These are phyloP conservation scores for Chelonoidis abingdonii DNA, from an alignment of 2,113 vertebrate species.

Conservation along the genomic window DNA sequence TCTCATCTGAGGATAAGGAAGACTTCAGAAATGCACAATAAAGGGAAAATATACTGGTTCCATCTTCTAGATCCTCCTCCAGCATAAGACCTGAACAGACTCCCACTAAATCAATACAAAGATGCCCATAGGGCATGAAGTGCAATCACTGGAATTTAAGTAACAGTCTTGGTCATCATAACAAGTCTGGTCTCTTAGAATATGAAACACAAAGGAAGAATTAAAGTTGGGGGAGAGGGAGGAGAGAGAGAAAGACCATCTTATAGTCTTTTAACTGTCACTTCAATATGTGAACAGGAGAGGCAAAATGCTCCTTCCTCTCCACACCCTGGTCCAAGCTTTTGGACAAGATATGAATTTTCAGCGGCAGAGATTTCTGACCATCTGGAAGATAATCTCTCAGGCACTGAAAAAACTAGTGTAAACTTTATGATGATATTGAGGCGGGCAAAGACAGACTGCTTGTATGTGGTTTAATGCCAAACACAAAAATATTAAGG, in stretches of 20 bases:
- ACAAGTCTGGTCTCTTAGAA: not conserved
- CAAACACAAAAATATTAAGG: not conserved
- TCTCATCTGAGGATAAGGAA: rapidly evolving
- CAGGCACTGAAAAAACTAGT: constrained; percentile 18
- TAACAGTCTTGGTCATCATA: not conserved
- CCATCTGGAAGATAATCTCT: constrained; percentile 50
- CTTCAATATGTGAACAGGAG: not conserved
- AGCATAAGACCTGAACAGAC: not conserved
- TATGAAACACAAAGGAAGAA: not conserved
- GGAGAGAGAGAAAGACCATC: not conserved
- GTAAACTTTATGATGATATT: constrained; percentile 36
- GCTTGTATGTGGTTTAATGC: constrained; percentile 42
- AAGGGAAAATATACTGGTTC: not conserved
- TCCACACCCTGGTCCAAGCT: not conserved
- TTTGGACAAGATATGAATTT: constrained; percentile 21
- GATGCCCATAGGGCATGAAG: not conserved
- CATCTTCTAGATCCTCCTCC: not conserved
- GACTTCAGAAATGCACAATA: not conserved
- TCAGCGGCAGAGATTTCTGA: constrained; percentile 45
- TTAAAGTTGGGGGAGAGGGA: not conserved
- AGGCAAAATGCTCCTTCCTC: not conserved
- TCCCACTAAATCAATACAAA: not conserved
- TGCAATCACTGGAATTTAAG: not conserved
- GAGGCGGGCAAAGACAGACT: constrained; percentile 13
- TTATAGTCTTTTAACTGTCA: not conserved